Evolutionary conservation across 1,140 invertebrate genomes (phyloP).

Genomic region (Pantala flavescens): DNA sequence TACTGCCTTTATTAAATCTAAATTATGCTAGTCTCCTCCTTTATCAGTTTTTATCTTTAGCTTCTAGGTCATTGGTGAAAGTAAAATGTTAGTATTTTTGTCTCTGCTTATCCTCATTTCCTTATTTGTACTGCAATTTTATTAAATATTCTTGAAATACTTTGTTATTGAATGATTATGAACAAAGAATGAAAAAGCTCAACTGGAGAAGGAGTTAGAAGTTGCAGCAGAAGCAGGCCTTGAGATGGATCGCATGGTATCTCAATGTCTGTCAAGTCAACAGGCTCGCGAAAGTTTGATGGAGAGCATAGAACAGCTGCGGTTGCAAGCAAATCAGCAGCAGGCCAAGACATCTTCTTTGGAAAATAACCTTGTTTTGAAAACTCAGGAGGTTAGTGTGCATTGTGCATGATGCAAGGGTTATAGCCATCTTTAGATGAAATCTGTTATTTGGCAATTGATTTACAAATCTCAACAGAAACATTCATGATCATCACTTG

Average conservation of each 20-base stretch:
- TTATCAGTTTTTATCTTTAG: too few species aligned
- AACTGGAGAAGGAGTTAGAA: conserved; percentile 33
- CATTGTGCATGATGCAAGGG: neutral
- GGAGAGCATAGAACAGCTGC: conserved; percentile 32
- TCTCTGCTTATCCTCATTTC: too few species aligned
- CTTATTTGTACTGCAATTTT: too few species aligned
- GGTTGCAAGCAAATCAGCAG: conserved; percentile 31
- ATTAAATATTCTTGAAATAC: too few species aligned
- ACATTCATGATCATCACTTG: too few species aligned
- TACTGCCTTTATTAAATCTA: too few species aligned
- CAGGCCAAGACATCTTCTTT: conserved; percentile 32
- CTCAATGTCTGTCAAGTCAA: conserved; percentile 44
- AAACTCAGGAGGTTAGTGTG: conserved; percentile 38
- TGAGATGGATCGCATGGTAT: conserved; percentile 41
- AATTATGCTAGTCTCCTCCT: too few species aligned
- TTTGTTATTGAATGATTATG: neutral
- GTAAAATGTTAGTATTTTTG: too few species aligned
- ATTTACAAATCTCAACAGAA: too few species aligned
- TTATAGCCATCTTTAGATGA: too few species aligned
- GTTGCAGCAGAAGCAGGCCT: conserved; percentile 34
- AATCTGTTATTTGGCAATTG: too few species aligned
- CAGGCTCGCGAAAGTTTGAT: conserved; percentile 32
- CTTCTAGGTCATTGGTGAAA: too few species aligned
- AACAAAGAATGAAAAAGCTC: neutral
- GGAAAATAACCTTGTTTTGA: conserved; percentile 36